Evolutionary conservation across 2,888 invertebrate genomes (phyloP), one percentile per base, ranked within the genome.

Genomic region (Trissonchulus latispiculum): DNA sequence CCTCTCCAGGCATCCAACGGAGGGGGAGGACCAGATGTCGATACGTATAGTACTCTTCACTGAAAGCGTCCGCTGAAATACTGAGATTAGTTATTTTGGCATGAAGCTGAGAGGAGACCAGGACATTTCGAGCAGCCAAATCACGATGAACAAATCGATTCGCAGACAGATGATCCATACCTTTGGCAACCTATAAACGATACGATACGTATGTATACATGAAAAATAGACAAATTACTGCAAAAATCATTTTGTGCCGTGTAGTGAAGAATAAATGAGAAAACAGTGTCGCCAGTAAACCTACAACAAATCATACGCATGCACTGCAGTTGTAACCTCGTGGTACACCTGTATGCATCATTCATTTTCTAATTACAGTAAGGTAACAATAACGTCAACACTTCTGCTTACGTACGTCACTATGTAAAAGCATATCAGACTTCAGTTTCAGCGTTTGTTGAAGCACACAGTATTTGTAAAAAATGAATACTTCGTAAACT

Each of bases 1-100:
- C 93, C 83, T 96, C 95, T 29, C 89, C 87, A 0, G 95, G 91
- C 83, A 94, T 83, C 95, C 95, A 95, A 78, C 95, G 89, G 18
- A 95, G 85, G 0, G 95, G 94, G 68, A 95, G 88, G 78, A 90
- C 88, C 86, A 90, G 89, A 81, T 93, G 92, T 75, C 90, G 89
- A 80, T 91, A 88, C 78, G 91, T 91, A 83, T 89, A 91, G 85
- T 95, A 96, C 82, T 96, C 95, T 78, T 90, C 90, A 66, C 90
- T 90, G 83, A 95, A 92, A 0, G 93, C 91, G 78, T 92, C 94
- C 78, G 29, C 66, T 33, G 59, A 48, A 29, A 73, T 33, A 28
- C 48, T 70, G 28, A 72, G 71, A 18, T 36, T 36, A 18, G 74
- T 36, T 73, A 95, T 88, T 85, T 95, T 95, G 35, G 93, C 89